Base-by-base conservation (phyloP, 2,888 invertebrate species). In the Netelia inedita region DNA sequence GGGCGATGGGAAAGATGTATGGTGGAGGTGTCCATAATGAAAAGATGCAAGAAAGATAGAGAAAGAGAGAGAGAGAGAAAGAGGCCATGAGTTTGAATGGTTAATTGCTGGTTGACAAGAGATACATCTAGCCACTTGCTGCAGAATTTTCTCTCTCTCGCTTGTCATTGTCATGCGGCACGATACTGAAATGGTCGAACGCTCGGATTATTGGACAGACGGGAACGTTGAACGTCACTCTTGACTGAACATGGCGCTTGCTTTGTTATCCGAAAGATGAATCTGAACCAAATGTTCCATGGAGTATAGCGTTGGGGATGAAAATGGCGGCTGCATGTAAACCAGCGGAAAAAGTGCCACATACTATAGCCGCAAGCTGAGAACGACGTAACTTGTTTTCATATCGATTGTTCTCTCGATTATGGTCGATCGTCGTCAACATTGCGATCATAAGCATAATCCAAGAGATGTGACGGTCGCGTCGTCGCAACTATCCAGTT, bases 61-160 rank as follows among this genome's bases (percentile, higher is more conserved):
- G 46, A 46, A 10, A 28, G 65, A 21, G 53, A 75, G 41, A 65
- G 28, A 21, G 55, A 75, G 41, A 21, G n/a, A 14, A n/a, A 57
- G 5, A 61, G 16, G 11, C n/a, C 23, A 8, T 19, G 46, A 43
- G 50, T 59, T 46, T 74, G n/a, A 21, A 35, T n/a, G 21, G 78
- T 78, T 82, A 73, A 82, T 78, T 73, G 55, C 21, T 16, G 46
- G 75, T 71, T 76, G 75, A 63, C 41, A 43, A 80, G 59, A 73
- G 14, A 41, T 23, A 61, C 53, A 11, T 75, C 61, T 55, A 35
- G 43, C 61, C 66, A 16, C 55, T 63, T 19, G 53, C 43, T 21
- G 41, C n/a, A 65, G 53, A 50, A 14, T 10, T 46, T 14, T 46
- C 46, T 46, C 46, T 14, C 46, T 46, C 46, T 16, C 16, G 10